Percentiles rank a stretch among this genome's conserved stretches.
These are phyloP conservation scores for Zeuzera pyrina DNA, from an alignment of 2,888 invertebrate genomes.

Conservation along the genomic window DNA sequence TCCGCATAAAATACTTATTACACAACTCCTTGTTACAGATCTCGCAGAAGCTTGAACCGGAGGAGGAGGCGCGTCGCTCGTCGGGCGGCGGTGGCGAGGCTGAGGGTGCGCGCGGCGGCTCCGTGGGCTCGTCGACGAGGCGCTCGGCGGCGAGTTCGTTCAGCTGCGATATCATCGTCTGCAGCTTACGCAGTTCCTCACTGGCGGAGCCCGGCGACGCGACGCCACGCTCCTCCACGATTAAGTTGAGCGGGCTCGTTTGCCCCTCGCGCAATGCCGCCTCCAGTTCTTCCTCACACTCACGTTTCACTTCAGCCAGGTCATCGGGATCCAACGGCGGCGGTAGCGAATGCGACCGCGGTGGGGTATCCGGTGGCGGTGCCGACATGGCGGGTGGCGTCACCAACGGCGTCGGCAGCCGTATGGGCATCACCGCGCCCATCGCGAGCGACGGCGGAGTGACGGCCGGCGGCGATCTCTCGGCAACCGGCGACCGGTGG, in stretches of 20 bases:
- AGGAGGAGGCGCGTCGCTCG: conserved; percentile 72
- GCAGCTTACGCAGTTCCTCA: conserved; percentile 89
- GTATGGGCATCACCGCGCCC: conserved; percentile 83
- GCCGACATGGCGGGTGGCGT: conserved; percentile 76
- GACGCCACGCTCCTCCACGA: conserved; percentile 77
- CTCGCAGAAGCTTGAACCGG: conserved; percentile 92
- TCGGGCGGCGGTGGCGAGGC: conserved; percentile 53
- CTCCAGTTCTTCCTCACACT: conserved; percentile 55
- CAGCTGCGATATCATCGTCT: conserved; percentile 91
- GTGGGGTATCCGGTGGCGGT: conserved; percentile 80
- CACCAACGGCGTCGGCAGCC: conserved; percentile 81
- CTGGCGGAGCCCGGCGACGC: conserved; percentile 78
- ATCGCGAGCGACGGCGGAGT: conserved; percentile 74
- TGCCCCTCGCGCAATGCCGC: conserved; percentile 73
- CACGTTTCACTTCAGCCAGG: conserved; percentile 68
- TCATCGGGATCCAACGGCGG: conserved; percentile 45
- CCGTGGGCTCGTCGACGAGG: conserved; percentile 48
- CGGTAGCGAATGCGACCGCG: conserved; percentile 41
- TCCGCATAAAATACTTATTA: conserved; percentile 99
- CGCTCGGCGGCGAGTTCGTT: conserved; percentile 82
- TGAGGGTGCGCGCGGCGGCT: conserved; percentile 42
- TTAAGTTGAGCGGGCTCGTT: conserved; percentile 84
- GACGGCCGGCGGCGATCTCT: conserved; percentile 66
- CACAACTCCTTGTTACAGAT: conserved; percentile 99
- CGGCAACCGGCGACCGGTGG: conserved; percentile 42